Evolutionary conservation across 2,797 vertebrate genomes (phyloP), one percentile per base, ranked within the genome.

Genomic region (Gephyroberyx darwinii): DNA sequence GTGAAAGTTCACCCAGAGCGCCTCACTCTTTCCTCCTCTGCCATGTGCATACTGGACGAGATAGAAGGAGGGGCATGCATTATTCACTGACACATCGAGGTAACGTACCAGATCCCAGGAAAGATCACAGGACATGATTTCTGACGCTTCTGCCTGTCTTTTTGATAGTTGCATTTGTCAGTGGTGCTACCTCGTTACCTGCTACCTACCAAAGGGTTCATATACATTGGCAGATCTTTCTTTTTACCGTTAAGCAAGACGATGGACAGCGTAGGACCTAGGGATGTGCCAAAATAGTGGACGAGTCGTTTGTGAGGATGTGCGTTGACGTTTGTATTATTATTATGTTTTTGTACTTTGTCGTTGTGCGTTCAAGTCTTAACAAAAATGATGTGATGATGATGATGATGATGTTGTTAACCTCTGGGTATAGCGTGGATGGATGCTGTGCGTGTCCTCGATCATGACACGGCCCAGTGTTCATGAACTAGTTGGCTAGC

Each of bases 1-100:
- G 80, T 82, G 88, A 90, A 92, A 89, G 88, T 93, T 90, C 87
- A 88, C 75, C 78, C 80, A 73, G 75, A 77, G 83, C 84, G 79
- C 51, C 59, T 84, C 51, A 64, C 58, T 80, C 73, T 80, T 55
- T 78, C 62, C 69, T 66, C 22, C 60, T 65, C 75, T 59, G 61
- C 65, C 66, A n/a, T 79, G 47, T 77, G 80, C 35, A 52, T 10
- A n/a, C 39, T 50, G 47, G 58, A 66, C 26, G 8, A 80, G 72
- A 69, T 53, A 58, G 75, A 77, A 63, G 4, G 47, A 80, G 55
- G 63, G 75, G 6, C 37, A 80, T 90, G 12, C 17, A 89, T 90
- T 77, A 89, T 90, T 89, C 68, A 92, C 55, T 19, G 61, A 33
- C 12, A n/a, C 69, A 53, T 68, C 47, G 51, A 78, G 54, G 57